Percentiles rank a stretch among this genome's conserved stretches.
phyloP scores from a whole-genome alignment of 2,888 invertebrate species.

The Pycnomerus fuliginosus region DNA sequence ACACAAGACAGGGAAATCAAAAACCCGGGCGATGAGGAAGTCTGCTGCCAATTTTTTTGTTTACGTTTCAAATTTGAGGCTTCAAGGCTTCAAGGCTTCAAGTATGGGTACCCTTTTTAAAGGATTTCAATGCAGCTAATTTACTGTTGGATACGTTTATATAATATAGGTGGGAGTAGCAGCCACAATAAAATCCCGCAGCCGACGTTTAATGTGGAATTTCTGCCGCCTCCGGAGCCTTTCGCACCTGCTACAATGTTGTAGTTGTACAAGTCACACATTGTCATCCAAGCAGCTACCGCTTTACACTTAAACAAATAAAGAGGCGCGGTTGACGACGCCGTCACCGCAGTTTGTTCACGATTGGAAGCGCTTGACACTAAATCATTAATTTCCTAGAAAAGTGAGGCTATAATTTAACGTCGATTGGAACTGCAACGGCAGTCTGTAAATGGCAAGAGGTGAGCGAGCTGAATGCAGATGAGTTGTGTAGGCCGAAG shows the following conservation, averaged over 20 bases:
- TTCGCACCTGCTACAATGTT: slow-evolving; percentile 21
- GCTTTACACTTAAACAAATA: slow-evolving; percentile 10
- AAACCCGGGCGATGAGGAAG: too few species aligned
- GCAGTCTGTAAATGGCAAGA: slow-evolving; percentile 50
- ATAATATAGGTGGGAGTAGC: too few species aligned
- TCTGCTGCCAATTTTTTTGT: too few species aligned
- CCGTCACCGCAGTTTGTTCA: background rate
- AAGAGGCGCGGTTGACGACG: background rate
- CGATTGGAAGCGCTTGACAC: slow-evolving; percentile 17
- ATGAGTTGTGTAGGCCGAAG: slow-evolving; percentile 50
- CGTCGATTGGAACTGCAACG: slow-evolving; percentile 45
- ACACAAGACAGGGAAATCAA: too few species aligned
- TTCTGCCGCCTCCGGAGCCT: slow-evolving; percentile 18
- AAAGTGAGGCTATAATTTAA: slow-evolving; percentile 47
- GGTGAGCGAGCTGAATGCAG: slow-evolving; percentile 50
- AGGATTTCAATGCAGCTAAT: too few species aligned
- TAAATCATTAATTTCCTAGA: slow-evolving; percentile 45
- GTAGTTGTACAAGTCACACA: slow-evolving; percentile 22
- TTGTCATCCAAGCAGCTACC: slow-evolving; percentile 20
- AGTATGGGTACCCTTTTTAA: too few species aligned
- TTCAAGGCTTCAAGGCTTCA: too few species aligned
- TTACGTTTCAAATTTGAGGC: too few species aligned
- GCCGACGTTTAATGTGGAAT: slow-evolving; percentile 11
- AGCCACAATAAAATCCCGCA: too few species aligned
- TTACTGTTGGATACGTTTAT: too few species aligned